phyloP scores from a whole-genome alignment of 2,888 invertebrate species.

The Embidobia sp. region DNA sequence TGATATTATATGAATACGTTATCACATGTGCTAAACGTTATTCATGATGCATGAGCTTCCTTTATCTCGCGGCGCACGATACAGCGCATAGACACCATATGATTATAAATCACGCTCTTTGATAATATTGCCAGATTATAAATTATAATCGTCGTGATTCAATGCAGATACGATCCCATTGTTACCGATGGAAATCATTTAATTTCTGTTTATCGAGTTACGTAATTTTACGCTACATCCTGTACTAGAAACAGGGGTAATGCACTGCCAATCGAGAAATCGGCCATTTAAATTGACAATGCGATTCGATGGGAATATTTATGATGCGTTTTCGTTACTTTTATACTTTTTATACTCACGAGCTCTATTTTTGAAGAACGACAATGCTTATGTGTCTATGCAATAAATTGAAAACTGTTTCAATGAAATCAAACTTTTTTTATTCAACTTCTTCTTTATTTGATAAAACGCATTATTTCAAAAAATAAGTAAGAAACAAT shows the following conservation, averaged over 20 bases:
- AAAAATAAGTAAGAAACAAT: too few relatives aligned
- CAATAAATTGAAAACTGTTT: too few relatives aligned
- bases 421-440: too few relatives aligned
- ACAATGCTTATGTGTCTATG: too few relatives aligned
- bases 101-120: conserved; percentile 49
- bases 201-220: conserved; percentile 41
- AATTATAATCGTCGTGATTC: conserved; percentile 51
- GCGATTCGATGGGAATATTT: too few relatives aligned
- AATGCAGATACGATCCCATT: conserved; percentile 46
- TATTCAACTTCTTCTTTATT: too few relatives aligned
- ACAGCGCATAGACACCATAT: conserved; percentile 23
- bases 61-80: conserved; percentile 37
- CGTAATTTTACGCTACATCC: conserved; percentile 17
- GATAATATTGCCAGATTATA: conserved; percentile 49
- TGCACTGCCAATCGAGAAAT: not conserved
- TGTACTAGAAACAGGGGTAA: not conserved
- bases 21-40: conserved; percentile 55
- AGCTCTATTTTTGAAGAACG: too few relatives aligned
- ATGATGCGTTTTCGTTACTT: too few relatives aligned
- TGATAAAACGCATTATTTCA: too few relatives aligned
- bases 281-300: too few relatives aligned
- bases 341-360: too few relatives aligned
- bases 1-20: conserved; percentile 61
- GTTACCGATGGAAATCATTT: conserved; percentile 41
- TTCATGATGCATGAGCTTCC: conserved; percentile 52